Conservation (phyloP, 2,113 vertebrate genomes). For the Zapornia atra region DNA sequence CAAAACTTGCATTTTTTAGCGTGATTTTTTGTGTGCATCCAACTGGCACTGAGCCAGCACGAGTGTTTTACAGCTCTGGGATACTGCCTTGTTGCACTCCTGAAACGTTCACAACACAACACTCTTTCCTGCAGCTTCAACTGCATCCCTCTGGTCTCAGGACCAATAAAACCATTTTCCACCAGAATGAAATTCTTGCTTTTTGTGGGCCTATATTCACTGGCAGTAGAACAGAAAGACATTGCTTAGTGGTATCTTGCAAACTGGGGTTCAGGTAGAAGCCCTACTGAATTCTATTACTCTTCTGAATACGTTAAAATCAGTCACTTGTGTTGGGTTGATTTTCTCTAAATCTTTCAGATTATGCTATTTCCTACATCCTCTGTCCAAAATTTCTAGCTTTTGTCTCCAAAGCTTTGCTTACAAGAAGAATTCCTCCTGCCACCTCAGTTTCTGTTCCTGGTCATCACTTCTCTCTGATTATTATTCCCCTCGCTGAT, state of each 20-base stretch:
- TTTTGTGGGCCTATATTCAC: not conserved
- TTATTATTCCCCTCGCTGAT: not conserved
- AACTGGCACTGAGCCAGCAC: not conserved
- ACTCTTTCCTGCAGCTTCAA: not conserved
- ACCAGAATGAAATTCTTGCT: not conserved
- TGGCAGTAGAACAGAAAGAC: not conserved
- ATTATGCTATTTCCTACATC: not conserved
- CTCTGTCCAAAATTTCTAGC: not conserved
- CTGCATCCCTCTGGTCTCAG: not conserved
- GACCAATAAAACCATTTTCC: not conserved
- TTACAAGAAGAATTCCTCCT: not conserved
- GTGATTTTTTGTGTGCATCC: not conserved
- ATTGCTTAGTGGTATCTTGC: not conserved
- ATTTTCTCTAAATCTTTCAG: not conserved
- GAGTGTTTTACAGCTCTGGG: not conserved
- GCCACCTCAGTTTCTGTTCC: not conserved
- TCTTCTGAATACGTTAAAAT: not conserved
- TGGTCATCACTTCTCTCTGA: not conserved
- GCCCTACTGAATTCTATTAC: not conserved
- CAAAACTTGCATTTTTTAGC: not conserved
- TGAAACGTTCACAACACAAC: not conserved
- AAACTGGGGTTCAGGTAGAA: not conserved
- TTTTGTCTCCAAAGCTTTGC: not conserved
- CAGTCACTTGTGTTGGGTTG: not conserved
- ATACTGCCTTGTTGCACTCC: not conserved